phyloP scores from a whole-genome alignment of 2,113 vertebrate species.

The Herpailurus yagouaroundi region DNA sequence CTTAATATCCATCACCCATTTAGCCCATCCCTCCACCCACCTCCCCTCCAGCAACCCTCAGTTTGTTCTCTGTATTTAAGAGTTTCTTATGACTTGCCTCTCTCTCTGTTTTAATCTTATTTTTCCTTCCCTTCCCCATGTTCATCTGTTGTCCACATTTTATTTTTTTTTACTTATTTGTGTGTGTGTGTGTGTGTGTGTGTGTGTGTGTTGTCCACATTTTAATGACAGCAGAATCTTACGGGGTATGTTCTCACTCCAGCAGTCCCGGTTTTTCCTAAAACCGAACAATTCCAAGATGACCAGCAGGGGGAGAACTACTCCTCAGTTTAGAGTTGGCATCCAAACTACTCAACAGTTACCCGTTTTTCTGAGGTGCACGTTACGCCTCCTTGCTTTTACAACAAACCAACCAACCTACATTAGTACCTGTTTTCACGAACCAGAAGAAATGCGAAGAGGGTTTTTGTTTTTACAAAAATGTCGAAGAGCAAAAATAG shows the following conservation, averaged over 20 bases:
- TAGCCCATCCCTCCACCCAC: no score
- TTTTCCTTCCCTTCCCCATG: no score
- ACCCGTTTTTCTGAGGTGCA: rapidly evolving
- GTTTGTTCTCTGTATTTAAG: no score
- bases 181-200: no score
- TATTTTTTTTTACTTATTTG: no score
- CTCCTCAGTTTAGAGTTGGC: neutral
- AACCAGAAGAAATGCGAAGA: neutral
- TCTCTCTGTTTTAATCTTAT: no score
- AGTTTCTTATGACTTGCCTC: no score
- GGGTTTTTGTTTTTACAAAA: neutral
- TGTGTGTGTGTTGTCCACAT: no score
- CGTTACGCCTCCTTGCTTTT: neutral
- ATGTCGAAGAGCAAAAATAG: neutral
- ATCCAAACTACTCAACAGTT: neutral
- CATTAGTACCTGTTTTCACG: neutral
- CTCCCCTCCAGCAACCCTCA: no score
- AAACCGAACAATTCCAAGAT: conserved; percentile 22
- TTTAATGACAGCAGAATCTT: neutral
- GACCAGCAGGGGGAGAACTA: conserved; percentile 54
- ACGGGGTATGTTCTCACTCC: neutral
- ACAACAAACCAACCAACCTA: neutral
- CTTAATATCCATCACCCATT: no score
- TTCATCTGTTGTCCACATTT: neutral
- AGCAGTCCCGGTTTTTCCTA: neutral